Conservation (phyloP, 2,888 invertebrate genomes). For the Orthosia gothica region DNA sequence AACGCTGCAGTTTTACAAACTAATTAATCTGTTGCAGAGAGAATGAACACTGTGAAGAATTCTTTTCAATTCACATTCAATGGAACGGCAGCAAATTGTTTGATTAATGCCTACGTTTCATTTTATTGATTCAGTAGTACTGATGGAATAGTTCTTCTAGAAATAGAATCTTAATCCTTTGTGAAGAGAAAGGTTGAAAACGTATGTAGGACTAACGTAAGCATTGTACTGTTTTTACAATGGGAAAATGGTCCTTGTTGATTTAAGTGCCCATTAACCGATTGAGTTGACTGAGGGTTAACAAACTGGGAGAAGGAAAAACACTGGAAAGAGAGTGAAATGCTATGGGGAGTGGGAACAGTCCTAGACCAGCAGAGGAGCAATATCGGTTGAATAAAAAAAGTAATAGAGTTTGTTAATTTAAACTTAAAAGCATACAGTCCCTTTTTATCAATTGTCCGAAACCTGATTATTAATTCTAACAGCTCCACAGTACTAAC, state of each 20-base stretch:
- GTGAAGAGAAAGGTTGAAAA: not conserved
- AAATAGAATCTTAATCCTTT: not conserved
- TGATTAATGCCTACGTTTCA: not conserved
- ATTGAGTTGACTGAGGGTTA: too few species aligned
- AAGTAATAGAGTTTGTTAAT: not conserved
- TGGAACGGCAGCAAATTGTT: conserved; percentile 2
- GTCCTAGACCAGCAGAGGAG: too few species aligned
- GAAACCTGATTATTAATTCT: conserved; percentile 4
- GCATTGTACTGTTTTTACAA: not conserved
- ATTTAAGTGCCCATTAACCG: not conserved
- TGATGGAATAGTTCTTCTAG: not conserved
- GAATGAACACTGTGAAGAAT: not conserved
- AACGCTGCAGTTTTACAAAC: conserved; percentile 29
- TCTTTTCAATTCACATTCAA: conserved; percentile 7
- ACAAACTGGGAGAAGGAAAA: too few species aligned
- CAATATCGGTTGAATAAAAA: too few species aligned
- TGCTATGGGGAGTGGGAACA: too few species aligned
- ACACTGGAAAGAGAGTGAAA: too few species aligned
- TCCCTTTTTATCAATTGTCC: not conserved
- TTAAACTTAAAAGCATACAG: conserved; percentile 11
- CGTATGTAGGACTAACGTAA: not conserved
- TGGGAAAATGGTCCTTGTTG: not conserved
- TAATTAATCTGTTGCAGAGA: conserved; percentile 32
- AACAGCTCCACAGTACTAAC: not conserved
- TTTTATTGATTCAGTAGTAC: conserved; percentile 1